phyloP scores from a whole-genome alignment of 2,113 vertebrate genomes.

The Spea bombifrons region DNA sequence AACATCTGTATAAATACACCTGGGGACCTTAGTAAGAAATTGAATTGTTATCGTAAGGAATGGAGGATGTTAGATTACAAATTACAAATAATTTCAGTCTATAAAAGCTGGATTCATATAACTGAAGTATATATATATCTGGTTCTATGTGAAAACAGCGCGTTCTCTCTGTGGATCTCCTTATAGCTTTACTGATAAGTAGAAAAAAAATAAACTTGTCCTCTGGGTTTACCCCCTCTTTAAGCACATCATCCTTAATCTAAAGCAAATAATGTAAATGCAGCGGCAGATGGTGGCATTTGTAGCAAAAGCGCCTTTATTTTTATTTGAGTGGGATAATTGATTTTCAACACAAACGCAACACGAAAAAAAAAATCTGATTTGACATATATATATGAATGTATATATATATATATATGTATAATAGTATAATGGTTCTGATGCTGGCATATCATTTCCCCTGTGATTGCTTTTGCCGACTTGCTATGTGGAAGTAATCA shows the following conservation, averaged over 20 bases:
- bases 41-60: conserved; percentile 31
- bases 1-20: conserved; percentile 24
- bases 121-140: conserved; percentile 16
- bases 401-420: neutral
- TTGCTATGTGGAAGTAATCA: too few relatives aligned
- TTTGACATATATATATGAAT: neutral
- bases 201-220: conserved; percentile 13
- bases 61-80: conserved; percentile 8
- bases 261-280: conserved; percentile 20
- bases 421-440: too few relatives aligned
- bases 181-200: conserved; percentile 26
- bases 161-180: neutral
- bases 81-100: conserved; percentile 25
- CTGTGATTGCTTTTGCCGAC: too few relatives aligned
- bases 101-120: conserved; percentile 14
- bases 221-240: neutral
- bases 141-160: neutral
- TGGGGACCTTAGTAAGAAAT: conserved; percentile 7
- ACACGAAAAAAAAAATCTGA: neutral
- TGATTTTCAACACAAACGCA: neutral
- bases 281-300: conserved; percentile 22
- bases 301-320: neutral
- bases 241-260: neutral
- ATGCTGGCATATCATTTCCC: too few relatives aligned
- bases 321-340: neutral